Base-by-base conservation (phyloP, 2,113 vertebrate species). In the Poecilia latipinna region DNA sequence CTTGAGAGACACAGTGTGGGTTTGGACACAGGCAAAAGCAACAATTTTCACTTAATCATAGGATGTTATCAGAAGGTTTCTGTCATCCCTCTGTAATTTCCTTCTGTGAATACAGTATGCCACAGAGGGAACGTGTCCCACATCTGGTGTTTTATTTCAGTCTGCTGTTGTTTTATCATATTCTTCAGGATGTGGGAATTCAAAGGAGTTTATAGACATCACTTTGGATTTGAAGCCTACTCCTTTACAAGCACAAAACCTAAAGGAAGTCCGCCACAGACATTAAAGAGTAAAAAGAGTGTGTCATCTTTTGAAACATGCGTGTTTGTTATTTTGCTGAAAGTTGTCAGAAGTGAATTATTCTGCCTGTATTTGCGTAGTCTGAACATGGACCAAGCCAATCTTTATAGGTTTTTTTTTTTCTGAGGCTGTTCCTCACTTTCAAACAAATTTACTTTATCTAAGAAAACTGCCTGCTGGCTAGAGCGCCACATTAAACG, bases 71-170 rank as follows among this genome's bases (percentile, higher is more conserved):
- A 61, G 65, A 62, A 94, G 92, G 6, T 93, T 85, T 44, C 95
- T 95, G 77, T 96, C 95, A 0, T 96, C 95, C 82, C 95, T 96
- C 93, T 76, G 94, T 91, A 77, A 97, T 93, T 61, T 93, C 89
- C 68, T 95, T 92, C 70, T 91, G 94, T 80, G 96, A 91, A 42
- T 17, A 70, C 31, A 70, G 10, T 93, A 77, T 1, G 95, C 85
- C 26, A 89, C 94, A 80, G 90, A 94, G 72, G 93, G 92, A 11
- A 95, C 93, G 24, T 92, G 89, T 0, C 94, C 95, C 1, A 94
- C 68, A 57, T 57, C 31, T 93, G 91, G 63, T 95, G 75, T 76
- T 93, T 84, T 63, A 94, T 88, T 33, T 63, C 32, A 19, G 11
- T 24, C 72, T 96, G 93, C 92, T 68, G 95, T 91, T 19, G 91